Evolutionary conservation across 2,797 vertebrate genomes (phyloP), one percentile per base, ranked within the genome.

Genomic region (Pangasius djambal): DNA sequence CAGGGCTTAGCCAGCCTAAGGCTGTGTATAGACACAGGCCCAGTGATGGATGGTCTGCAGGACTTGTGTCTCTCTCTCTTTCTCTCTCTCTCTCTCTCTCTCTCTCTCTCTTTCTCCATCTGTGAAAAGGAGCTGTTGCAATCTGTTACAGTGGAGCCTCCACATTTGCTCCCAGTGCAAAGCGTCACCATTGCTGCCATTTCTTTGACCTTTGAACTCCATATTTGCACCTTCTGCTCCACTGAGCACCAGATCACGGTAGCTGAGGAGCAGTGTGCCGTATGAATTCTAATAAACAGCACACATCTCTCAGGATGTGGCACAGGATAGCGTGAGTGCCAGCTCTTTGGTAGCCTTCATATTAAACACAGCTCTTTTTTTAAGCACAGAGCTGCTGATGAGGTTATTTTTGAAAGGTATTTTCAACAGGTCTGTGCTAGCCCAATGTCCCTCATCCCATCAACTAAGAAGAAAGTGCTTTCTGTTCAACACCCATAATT

Each of bases 111-210:
- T 94, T 92, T 95, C 16, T 57, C 67, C 59, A 34, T 85, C 31
- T 72, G 63, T 90, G 72, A 91, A 94, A 96, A 94, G 94, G 93
- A 95, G 94, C 93, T 92, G 92, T 94, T 94, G 95, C 95, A 95
- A 96, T 96, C 94, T 94, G 95, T 96, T 96, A 95, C 94, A 92
- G 88, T 57, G 89, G 91, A 94, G 94, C 94, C 92, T 89, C 92
- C 90, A 86, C 88, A 96, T 96, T 96, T 95, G 95, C 95, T 94
- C 92, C 92, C 22, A 3, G 94, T 94, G 95, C 95, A 94, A 93
- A 92, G 93, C 93, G 92, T 94, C 92, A 94, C 94, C 93, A 92
- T 94, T 67, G 89, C 87, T 55, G 18, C 78, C 44, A 86, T 83
- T 59, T 84, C 87, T 82, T 69, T 90, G 86, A 90, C 90, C 89